These are phyloP conservation scores for Diplazon laetatorius DNA, from an alignment of 2,888 invertebrate species.

Conservation along the genomic window DNA sequence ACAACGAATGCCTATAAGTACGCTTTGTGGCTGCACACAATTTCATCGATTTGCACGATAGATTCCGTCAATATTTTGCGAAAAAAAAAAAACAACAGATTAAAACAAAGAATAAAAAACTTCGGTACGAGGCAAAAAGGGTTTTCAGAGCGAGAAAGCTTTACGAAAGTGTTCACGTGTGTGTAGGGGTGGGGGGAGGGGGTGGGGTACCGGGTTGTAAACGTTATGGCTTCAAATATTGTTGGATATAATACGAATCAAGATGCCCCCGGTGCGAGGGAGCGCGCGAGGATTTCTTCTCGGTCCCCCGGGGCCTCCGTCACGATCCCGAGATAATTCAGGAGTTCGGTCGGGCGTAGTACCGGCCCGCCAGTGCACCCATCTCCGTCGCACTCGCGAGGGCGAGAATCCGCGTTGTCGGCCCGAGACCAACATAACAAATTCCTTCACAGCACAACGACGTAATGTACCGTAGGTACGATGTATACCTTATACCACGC, in stretches of 20 bases:
- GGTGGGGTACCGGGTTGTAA: no score
- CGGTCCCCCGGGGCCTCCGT: slow-evolving; percentile 64
- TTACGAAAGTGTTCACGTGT: background rate
- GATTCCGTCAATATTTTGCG: no score
- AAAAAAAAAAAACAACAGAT: no score
- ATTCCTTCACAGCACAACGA: slow-evolving; percentile 75
- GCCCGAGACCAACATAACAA: slow-evolving; percentile 68
- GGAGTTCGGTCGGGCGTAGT: slow-evolving; percentile 64
- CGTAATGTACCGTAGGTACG: slow-evolving; percentile 75
- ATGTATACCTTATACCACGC: slow-evolving; percentile 28
- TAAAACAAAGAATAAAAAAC: no score
- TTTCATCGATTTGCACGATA: no score
- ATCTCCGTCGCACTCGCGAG: slow-evolving; percentile 55
- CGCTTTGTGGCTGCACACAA: no score
- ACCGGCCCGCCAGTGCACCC: slow-evolving; percentile 43
- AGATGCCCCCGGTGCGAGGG: slow-evolving; percentile 61
- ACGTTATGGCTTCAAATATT: slow-evolving; percentile 57
- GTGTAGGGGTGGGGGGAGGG: background rate
- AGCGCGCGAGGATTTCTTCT: slow-evolving; percentile 48
- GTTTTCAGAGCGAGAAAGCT: background rate
- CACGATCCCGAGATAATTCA: slow-evolving; percentile 65
- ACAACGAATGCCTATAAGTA: no score
- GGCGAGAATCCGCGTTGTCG: no score
- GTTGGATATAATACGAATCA: slow-evolving; percentile 63
- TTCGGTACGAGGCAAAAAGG: no score